phyloP scores from a whole-genome alignment of 2,888 invertebrate genomes.

The Microdon myrmicae region DNA sequence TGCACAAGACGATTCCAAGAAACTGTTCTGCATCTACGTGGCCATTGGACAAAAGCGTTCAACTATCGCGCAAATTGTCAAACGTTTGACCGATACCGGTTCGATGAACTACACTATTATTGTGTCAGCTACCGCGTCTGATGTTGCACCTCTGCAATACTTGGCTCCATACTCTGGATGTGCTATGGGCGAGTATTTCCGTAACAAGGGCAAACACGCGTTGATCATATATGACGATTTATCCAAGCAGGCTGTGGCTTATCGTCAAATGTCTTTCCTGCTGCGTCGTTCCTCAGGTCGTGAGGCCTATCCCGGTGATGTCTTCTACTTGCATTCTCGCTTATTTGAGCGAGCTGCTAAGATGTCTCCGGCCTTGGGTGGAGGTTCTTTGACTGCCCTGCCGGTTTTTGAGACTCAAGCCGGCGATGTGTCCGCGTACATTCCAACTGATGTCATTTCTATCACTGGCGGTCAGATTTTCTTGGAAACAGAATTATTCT shows the following conservation, averaged over 20 bases:
- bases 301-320: slow-evolving; percentile 99
- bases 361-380: slow-evolving; percentile 94
- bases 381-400: slow-evolving; percentile 96
- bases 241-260: slow-evolving; percentile 99
- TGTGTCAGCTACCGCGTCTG: slow-evolving; percentile 99
- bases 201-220: slow-evolving; percentile 98
- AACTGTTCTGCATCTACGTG: slow-evolving; percentile 99
- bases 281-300: slow-evolving; percentile 99
- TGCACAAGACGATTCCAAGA: slow-evolving; percentile 95
- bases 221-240: slow-evolving; percentile 99
- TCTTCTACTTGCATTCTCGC: slow-evolving; percentile 99
- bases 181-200: slow-evolving; percentile 99
- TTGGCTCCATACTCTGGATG: slow-evolving; percentile 99
- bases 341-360: slow-evolving; percentile 98
- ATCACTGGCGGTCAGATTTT: slow-evolving; percentile 99
- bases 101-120: slow-evolving; percentile 98
- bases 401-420: slow-evolving; percentile 99
- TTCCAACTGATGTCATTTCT: slow-evolving; percentile 99
- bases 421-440: slow-evolving; percentile 99
- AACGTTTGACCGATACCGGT: slow-evolving; percentile 88
- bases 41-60: slow-evolving; percentile 99
- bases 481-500: slow-evolving; percentile 99
- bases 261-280: slow-evolving; percentile 99
- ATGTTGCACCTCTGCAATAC: slow-evolving; percentile 99
- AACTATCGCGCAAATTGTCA: slow-evolving; percentile 98